Evolutionary conservation across 2,797 vertebrate genomes (phyloP).

Genomic region (Lateolabrax maculatus): DNA sequence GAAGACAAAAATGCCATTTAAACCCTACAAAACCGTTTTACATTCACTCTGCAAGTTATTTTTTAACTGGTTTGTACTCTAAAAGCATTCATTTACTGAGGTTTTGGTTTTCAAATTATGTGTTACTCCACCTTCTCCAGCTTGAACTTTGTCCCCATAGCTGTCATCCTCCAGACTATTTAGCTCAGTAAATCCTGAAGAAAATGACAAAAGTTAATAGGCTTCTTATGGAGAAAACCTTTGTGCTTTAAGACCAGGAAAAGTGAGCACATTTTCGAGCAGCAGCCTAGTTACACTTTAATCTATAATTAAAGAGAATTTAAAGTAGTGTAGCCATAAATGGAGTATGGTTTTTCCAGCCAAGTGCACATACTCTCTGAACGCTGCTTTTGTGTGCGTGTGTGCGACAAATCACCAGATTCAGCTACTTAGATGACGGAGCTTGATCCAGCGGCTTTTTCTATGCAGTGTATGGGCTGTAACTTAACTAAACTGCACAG

Average conservation of each 20-base stretch:
- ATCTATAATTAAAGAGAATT: slow-evolving; percentile 83
- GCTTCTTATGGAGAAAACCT: slow-evolving; percentile 35
- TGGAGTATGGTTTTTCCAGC: slow-evolving; percentile 70
- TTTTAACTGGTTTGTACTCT: slow-evolving; percentile 52
- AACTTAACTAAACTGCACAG: slow-evolving; percentile 69
- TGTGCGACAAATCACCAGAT: slow-evolving; percentile 51
- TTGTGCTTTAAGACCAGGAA: slow-evolving; percentile 56
- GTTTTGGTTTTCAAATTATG: slow-evolving; percentile 42
- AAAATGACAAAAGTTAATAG: slow-evolving; percentile 42
- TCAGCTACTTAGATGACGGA: slow-evolving; percentile 59
- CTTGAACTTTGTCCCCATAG: slow-evolving; percentile 47
- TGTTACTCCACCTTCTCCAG: slow-evolving; percentile 9
- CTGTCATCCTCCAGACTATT: neutral
- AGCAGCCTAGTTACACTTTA: slow-evolving; percentile 65
- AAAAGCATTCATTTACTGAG: slow-evolving; percentile 39
- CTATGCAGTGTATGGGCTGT: slow-evolving; percentile 30
- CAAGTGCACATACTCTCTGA: slow-evolving; percentile 57
- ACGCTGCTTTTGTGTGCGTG: slow-evolving; percentile 25
- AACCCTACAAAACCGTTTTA: slow-evolving; percentile 4
- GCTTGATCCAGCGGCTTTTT: slow-evolving; percentile 46
- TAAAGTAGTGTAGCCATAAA: slow-evolving; percentile 75
- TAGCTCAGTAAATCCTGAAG: slow-evolving; percentile 15
- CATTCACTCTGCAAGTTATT: slow-evolving; percentile 29
- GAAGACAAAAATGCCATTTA: neutral
- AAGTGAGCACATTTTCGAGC: slow-evolving; percentile 58